Base-by-base conservation (phyloP, 2,113 vertebrate genomes). In the Sander lucioperca region DNA sequence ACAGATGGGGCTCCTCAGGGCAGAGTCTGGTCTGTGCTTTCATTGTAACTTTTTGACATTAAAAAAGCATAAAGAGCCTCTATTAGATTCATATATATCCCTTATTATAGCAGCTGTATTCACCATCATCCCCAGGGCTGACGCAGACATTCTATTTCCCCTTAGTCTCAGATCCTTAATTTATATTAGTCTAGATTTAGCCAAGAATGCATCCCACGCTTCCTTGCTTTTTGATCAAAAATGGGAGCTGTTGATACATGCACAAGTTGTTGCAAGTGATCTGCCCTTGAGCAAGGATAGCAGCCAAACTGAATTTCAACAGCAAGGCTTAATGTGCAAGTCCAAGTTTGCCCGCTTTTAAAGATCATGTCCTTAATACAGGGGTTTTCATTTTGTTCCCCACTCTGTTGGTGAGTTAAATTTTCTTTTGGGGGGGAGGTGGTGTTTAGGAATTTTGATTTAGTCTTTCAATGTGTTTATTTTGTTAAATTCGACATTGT, bases 221-320 rank as follows among this genome's bases (percentile, higher is more conserved):
- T 9, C 54, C 43, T 30, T 15, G 15, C 43, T 43, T 39, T 69
- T 61, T 53, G 45, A 63, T 47, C 14, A 36, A 47, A 77, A 39
- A 62, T 16, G 19, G 80, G 64, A 72, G 68, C 76, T 80, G 81
- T 82, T 27, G 0, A n/a, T 61, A 39, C 66, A 72, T 75, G 79
- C 62, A 11, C 10, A 67, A 4, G 67, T 67, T n/a, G 21, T 68
- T 80, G 54, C 47, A 36, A 27, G 30, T 21, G 23, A 77, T 83
- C 58, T 79, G 72, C 83, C 68, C 58, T 78, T 78, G 71, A 83
- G 85, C 77, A 64, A 82, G 21, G 61, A 43, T 74, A 72, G 53
- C 57, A 61, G 56, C 63, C 62, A 64, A 74, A 21, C 57, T 53
- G 61, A 73, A 76, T 86, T 62, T 77, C 64, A 77, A 77, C 76